Base-by-base conservation (phyloP, 2,797 vertebrate genomes). In the Erpetoichthys calabaricus region DNA sequence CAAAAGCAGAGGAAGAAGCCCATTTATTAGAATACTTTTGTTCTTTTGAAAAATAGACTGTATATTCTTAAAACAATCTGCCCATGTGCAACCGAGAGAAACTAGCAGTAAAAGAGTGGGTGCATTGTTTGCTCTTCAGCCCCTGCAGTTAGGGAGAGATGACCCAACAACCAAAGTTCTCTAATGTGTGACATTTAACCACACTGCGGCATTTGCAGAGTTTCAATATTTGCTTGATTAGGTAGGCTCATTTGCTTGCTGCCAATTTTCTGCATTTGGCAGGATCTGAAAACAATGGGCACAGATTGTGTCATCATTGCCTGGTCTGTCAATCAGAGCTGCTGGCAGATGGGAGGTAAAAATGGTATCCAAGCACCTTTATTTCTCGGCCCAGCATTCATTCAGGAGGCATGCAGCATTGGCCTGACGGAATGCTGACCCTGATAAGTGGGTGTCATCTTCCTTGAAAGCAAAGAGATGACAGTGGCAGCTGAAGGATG, bases 61-160 rank as follows among this genome's bases (percentile, higher is more conserved):
- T 67, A 61, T 60, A 57, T 57, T 59, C 57, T 67, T 66, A 64
- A 71, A 70, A 72, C 67, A 69, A 56, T 58, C 60, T 53, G 64
- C 41, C 63, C 62, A 72, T 60, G 70, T 66, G 55, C 64, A 63
- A 64, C 60, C 68, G 51, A 65, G 67, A 62, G 68, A 65, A 71
- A 62, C 56, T 47, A 69, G 70, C 60, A 72, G 45, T 55, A 62
- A 67, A 65, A 44, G 47, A 54, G 7, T 41, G 55, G 25, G 52
- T 43, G 45, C 44, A 10, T 56, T 63, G 25, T 56, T 56, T 45
- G 56, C 53, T 68, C 45, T 51, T 60, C 50, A 1, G n/a, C 61
- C 59, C 64, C 68, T 63, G 58, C 55, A 62, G 56, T 65, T 72
- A 68, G 45, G 42, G 65, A 70, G 52, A 71, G 42, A 45, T 55